Percentiles rank a stretch among this genome's conserved stretches.
phyloP scores from a whole-genome alignment of 2,888 invertebrate species.

The Arrhopalites spinosus region DNA sequence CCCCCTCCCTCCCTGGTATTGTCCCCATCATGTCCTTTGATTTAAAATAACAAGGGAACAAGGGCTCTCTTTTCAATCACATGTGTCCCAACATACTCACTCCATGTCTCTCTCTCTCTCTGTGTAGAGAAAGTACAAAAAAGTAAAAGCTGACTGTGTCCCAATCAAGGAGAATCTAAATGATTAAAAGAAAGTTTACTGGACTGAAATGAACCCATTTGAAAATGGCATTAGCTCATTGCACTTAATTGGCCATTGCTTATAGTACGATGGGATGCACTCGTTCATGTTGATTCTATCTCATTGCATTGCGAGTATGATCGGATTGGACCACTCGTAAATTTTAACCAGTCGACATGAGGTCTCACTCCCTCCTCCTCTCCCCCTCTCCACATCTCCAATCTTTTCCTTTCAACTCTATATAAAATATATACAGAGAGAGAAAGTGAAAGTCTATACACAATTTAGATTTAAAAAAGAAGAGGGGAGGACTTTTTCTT shows the following conservation, averaged over 20 bases:
- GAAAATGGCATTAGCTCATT: slow-evolving; percentile 18
- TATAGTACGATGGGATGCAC: background rate
- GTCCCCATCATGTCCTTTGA: background rate
- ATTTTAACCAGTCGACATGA: background rate
- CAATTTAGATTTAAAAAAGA: background rate
- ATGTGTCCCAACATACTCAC: background rate
- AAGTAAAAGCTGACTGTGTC: background rate
- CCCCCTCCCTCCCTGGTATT: background rate
- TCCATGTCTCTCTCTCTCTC: background rate
- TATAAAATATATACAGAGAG: background rate
- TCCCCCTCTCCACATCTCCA: background rate
- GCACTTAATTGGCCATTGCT: slow-evolving; percentile 31
- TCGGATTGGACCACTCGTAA: no score
- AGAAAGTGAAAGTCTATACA: background rate
- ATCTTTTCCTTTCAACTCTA: background rate
- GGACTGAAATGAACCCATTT: background rate
- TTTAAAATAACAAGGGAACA: background rate
- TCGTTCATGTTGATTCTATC: background rate
- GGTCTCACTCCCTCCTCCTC: background rate
- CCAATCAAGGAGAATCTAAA: slow-evolving; percentile 2
- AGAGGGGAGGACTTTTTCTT: no score
- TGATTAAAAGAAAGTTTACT: slow-evolving; percentile 19
- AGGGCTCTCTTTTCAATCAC: background rate
- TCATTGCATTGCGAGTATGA: no score
- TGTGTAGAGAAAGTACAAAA: slow-evolving; percentile 4